A percentile compares a stretch with the other conserved stretches of the same genome.
Evolutionary conservation across 1,140 invertebrate species (phyloP).

Genomic region (Radopholus similis): DNA sequence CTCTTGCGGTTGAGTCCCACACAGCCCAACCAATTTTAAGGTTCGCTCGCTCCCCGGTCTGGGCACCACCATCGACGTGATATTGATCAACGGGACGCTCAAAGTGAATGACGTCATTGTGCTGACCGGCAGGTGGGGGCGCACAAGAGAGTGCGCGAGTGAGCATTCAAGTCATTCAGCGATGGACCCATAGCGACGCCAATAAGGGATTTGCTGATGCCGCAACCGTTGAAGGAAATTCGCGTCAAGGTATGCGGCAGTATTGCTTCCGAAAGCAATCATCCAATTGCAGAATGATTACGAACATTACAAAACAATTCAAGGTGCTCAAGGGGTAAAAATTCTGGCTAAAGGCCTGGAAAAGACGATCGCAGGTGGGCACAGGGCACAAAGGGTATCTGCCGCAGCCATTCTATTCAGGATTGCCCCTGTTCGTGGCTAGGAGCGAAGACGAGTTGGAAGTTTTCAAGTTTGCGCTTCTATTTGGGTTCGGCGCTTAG

Average conservation of each 20-base stretch:
- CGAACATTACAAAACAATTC: conserved; percentile 87
- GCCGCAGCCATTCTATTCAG: too few relatives aligned
- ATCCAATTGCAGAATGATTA: conserved; percentile 77
- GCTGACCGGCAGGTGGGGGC: conserved; percentile 88
- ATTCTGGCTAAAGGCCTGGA: conserved; percentile 92
- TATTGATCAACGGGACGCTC: conserved; percentile 87
- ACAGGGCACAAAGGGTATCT: too few relatives aligned
- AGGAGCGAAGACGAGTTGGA: conserved; percentile 89
- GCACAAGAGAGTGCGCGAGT: too few relatives aligned
- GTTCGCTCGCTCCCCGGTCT: conserved; percentile 95
- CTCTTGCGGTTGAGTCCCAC: not conserved
- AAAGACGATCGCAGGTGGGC: conserved; percentile 83
- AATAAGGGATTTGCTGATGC: conserved; percentile 92
- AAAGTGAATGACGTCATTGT: conserved; percentile 88
- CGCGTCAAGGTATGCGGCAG: conserved; percentile 77
- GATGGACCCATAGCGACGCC: conserved; percentile 97
- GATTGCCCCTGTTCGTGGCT: conserved; percentile 71
- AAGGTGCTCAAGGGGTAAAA: conserved; percentile 95
- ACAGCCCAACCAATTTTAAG: conserved; percentile 34
- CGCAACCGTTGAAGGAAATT: conserved; percentile 93
- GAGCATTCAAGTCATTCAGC: too few relatives aligned
- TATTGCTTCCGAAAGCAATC: not conserved
- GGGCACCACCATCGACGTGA: conserved; percentile 97
- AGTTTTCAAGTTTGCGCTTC: conserved; percentile 66
- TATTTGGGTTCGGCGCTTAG: not conserved